These are phyloP conservation scores for Cyphomyrus plagiostoma DNA, from an alignment of 2,113 vertebrate species.

Conservation along the genomic window DNA sequence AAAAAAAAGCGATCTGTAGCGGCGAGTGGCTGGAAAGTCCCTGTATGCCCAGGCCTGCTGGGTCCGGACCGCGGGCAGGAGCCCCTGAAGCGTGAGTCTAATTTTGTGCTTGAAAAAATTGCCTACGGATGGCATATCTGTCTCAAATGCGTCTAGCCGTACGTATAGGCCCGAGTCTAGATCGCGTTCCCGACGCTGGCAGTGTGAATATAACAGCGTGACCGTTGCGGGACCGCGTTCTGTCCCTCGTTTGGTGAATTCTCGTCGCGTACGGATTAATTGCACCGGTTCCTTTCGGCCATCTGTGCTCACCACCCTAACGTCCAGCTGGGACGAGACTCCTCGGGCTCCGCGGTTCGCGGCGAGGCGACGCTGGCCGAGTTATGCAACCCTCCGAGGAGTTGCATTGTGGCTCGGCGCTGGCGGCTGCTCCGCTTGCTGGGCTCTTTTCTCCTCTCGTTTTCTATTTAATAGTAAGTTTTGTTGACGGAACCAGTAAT, in stretches of 20 bases:
- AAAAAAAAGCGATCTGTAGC: constrained; percentile 12
- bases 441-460: background rate
- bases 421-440: background rate
- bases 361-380: background rate
- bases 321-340: background rate
- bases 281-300: background rate
- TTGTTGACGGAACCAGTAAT: background rate
- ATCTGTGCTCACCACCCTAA: background rate
- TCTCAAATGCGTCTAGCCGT: background rate
- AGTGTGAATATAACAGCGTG: background rate
- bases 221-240: background rate
- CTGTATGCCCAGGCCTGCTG: constrained; percentile 31
- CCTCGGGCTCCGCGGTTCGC: background rate
- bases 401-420: background rate
- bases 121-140: background rate
- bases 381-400: background rate
- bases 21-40: constrained; percentile 20
- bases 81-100: constrained; percentile 18
- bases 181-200: background rate
- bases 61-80: constrained; percentile 33
- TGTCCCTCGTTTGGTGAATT: background rate
- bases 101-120: background rate
- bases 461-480: background rate
- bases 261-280: background rate
- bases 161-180: background rate